Evolutionary conservation across 2,888 invertebrate genomes (phyloP).

Genomic region (Dicyrtomina minuta): DNA sequence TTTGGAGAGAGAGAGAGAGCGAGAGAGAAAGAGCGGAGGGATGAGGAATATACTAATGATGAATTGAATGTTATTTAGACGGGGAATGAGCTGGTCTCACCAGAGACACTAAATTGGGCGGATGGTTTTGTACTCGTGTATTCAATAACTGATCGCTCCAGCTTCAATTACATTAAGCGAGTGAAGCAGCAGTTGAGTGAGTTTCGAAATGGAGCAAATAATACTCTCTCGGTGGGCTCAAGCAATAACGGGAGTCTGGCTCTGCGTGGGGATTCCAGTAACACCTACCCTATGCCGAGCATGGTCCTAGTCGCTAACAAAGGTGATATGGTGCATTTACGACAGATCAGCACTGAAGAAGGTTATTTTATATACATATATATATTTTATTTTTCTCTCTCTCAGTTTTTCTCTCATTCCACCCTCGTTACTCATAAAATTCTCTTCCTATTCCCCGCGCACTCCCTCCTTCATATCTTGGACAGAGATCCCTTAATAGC

Average conservation of each 20-base stretch:
- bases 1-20: too few species aligned
- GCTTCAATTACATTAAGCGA: conserved; percentile 78
- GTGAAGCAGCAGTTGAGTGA: conserved; percentile 65
- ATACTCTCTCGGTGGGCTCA: conserved; percentile 38
- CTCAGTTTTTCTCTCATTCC: not conserved
- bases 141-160: conserved; percentile 82
- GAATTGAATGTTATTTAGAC: conserved; percentile 60
- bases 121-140: conserved; percentile 86
- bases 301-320: conserved; percentile 87
- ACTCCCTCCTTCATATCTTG: too few species aligned
- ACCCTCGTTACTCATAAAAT: too few species aligned
- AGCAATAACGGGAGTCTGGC: conserved; percentile 36
- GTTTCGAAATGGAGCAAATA: conserved; percentile 57
- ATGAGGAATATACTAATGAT: too few species aligned
- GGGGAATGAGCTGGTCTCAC: conserved; percentile 70
- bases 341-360: conserved; percentile 84
- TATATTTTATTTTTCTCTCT: conserved; percentile 12
- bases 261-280: conserved; percentile 38
- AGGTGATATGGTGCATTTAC: conserved; percentile 84
- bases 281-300: conserved; percentile 58
- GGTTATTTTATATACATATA: too few species aligned
- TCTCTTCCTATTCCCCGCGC: too few species aligned
- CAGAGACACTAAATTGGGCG: conserved; percentile 81
- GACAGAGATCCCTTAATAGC: too few species aligned
- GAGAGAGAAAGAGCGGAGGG: too few species aligned